These are phyloP conservation scores for Timandra comae DNA, from an alignment of 2,888 invertebrate species.

Conservation along the genomic window DNA sequence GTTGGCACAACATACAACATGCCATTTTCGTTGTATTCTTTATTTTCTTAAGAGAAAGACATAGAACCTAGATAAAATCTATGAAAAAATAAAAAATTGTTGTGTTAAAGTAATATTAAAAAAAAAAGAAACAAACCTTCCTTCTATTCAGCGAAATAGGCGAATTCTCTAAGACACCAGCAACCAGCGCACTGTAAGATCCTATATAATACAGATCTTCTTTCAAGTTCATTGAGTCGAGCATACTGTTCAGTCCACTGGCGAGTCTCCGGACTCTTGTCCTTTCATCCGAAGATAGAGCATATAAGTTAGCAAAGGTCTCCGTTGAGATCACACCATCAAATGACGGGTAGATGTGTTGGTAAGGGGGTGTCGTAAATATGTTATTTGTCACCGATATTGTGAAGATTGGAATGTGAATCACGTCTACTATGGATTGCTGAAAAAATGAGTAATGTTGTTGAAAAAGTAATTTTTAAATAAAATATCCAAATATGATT, in stretches of 20 bases:
- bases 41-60: no score
- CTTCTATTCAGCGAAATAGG: conserved; percentile 70
- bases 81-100: no score
- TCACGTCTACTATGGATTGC: conserved; percentile 78
- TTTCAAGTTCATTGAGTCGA: conserved; percentile 76
- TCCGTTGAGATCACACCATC: conserved; percentile 47
- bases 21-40: no score
- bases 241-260: conserved; percentile 68
- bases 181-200: conserved; percentile 77
- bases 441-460: no score
- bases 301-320: conserved; percentile 48
- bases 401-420: conserved; percentile 78
- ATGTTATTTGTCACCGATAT: conserved; percentile 74
- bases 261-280: conserved; percentile 62
- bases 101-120: no score
- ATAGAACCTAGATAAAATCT: no score
- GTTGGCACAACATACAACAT: no score
- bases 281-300: conserved; percentile 52
- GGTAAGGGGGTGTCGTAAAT: conserved; percentile 80
- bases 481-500: no score
- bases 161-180: conserved; percentile 76
- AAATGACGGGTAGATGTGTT: conserved; percentile 74
- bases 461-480: no score
- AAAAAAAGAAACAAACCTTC: conserved; percentile 63
- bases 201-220: conserved; percentile 82